Evolutionary conservation across 2,797 vertebrate species (phyloP), one percentile per base, ranked within the genome.

Genomic region (Clarias fuscus): DNA sequence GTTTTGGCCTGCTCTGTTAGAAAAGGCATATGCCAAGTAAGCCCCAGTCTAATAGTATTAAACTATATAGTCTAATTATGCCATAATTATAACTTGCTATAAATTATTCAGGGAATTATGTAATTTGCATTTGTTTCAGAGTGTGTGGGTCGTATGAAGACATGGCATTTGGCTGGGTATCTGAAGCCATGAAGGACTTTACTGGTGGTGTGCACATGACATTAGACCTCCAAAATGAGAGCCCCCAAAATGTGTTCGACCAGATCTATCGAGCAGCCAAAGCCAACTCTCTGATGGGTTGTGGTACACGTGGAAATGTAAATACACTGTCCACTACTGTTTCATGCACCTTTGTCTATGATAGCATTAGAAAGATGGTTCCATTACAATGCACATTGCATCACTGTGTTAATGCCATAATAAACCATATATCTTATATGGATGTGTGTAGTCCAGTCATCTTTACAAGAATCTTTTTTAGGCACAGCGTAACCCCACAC

Each of bases 11-110:
- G 94, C 96, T 83, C 92, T 98, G 91, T 89, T 98, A 92, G 97
- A 98, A 92, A 97, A 98, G 91, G 96, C 97, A 48, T 97, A 97
- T 89, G 97, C 96, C 83, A 97, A 98, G 97, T 98, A 96, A 90
- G 95, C 91, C 58, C 7, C 30, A 85, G 20, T 58, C 10, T 67
- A 24, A 64, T 62, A 71, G 37, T 61, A n/a, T 0, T 0, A 53
- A 53, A 53, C 48, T 53, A 14, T 53, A 53, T 53, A 53, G 48
- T 53, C 48, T 53, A 53, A 13, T 53, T 14, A 33, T 83, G 1
- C 61, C 64, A 40, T 81, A 37, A 58, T 30, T 27, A 22, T 27
- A 76, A 76, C 6, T 48, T 14, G 5, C 43, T 6, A 73, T 65
- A 14, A 56, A 33, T 79, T 67, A 82, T n/a, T 14, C 7, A 24